phyloP scores from a whole-genome alignment of 2,113 vertebrate species.

The Poecile atricapillus region DNA sequence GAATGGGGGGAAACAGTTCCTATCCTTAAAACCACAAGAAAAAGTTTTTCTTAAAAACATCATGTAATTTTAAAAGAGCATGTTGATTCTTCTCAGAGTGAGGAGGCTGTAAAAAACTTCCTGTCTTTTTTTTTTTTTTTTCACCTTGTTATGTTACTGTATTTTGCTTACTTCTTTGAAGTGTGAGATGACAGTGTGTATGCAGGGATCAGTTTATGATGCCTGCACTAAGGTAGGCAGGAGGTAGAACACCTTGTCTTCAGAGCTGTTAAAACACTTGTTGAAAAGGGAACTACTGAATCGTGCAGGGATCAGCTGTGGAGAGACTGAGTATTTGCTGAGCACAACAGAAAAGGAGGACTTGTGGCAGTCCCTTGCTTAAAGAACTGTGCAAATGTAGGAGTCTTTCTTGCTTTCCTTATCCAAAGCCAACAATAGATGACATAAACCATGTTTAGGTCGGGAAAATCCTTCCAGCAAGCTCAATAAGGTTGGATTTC shows the following conservation, averaged over 20 bases:
- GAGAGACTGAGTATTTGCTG: not conserved
- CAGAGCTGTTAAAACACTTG: not conserved
- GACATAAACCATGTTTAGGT: not conserved
- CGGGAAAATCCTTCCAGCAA: not conserved
- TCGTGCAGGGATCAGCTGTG: not conserved
- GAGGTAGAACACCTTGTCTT: not conserved
- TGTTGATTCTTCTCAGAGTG: not conserved
- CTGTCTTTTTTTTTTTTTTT: not conserved
- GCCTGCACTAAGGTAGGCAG: not conserved
- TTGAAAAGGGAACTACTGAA: not conserved
- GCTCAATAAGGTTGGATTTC: not conserved
- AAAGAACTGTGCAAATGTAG: not conserved
- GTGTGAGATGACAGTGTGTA: not conserved
- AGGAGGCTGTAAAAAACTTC: not conserved
- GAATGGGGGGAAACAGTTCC: not conserved
- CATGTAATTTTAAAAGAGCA: not conserved
- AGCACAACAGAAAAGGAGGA: not conserved
- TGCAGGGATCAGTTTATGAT: not conserved
- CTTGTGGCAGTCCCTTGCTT: not conserved
- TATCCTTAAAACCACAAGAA: not conserved
- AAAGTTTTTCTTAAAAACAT: not conserved
- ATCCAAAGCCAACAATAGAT: not conserved
- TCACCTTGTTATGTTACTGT: not conserved
- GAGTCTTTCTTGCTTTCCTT: not conserved
- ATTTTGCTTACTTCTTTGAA: not conserved